A percentile compares a stretch with the other conserved stretches of the same genome.
phyloP scores from a whole-genome alignment of 1,140 invertebrate genomes.

The Drosophila lacteicornis region DNA sequence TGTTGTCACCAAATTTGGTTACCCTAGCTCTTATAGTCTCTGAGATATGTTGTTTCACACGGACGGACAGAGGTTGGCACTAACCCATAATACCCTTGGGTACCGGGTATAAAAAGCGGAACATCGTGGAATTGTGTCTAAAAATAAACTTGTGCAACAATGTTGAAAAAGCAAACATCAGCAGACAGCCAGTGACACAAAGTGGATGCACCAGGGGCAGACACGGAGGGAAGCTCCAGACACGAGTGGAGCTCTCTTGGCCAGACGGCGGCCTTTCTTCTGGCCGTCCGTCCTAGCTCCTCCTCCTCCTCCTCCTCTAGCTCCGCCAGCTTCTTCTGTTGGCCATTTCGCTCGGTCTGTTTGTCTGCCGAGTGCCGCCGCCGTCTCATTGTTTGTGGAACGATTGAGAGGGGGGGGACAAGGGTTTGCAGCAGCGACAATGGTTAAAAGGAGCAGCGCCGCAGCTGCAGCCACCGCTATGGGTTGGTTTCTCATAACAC shows the following conservation, averaged over 20 bases:
- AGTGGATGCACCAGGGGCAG: constrained; percentile 24
- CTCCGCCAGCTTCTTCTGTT: constrained; percentile 1
- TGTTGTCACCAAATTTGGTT: too few species aligned
- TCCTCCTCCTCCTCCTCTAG: not conserved
- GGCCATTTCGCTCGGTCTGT: constrained; percentile 40
- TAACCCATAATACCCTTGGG: too few species aligned
- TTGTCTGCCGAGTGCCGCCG: constrained; percentile 62
- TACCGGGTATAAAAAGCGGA: constrained; percentile 29
- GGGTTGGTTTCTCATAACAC: not conserved
- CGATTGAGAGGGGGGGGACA: constrained; percentile 16
- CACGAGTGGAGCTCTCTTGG: constrained; percentile 35
- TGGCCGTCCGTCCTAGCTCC: constrained; percentile 4
- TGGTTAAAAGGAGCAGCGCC: constrained; percentile 65
- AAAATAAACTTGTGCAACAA: constrained; percentile 80
- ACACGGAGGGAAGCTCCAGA: constrained; percentile 10
- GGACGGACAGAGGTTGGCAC: too few species aligned
- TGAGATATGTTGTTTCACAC: too few species aligned
- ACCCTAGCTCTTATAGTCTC: too few species aligned
- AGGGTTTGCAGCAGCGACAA: constrained; percentile 12
- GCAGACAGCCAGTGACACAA: constrained; percentile 61
- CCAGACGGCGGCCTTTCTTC: constrained; percentile 48
- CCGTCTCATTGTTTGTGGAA: constrained; percentile 70
- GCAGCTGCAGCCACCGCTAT: constrained; percentile 26
- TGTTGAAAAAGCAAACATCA: constrained; percentile 80
- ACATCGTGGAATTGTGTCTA: constrained; percentile 75